A percentile compares a stretch with the other conserved stretches of the same genome.
Evolutionary conservation across 2,113 vertebrate species (phyloP).

Genomic region (Peromyscus polionotus): DNA sequence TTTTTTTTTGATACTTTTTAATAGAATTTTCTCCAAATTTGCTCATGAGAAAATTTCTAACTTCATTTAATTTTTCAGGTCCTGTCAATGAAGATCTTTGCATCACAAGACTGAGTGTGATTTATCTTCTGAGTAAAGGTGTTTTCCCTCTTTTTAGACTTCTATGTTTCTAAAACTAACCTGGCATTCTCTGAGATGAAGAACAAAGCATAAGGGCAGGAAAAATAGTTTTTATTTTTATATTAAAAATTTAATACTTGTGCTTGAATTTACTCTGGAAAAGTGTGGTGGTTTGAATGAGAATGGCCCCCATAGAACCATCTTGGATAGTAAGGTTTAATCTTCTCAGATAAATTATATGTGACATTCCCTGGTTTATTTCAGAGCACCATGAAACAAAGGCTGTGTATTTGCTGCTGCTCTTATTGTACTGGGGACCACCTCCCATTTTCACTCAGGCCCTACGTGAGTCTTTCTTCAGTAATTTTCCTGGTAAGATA

Average conservation of each 20-base stretch:
- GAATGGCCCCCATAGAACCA: not conserved
- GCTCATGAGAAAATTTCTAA: constrained; percentile 25
- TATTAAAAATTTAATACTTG: constrained; percentile 2
- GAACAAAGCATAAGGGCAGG: constrained; percentile 1
- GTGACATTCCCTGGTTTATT: not conserved
- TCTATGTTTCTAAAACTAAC: constrained; percentile 27
- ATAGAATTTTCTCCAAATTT: constrained; percentile 39
- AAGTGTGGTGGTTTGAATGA: not conserved
- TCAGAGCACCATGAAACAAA: not conserved
- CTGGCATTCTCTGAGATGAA: not conserved
- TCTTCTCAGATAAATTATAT: not conserved
- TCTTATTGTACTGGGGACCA: not conserved
- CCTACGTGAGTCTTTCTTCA: not conserved
- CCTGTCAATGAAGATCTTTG: constrained; percentile 3
- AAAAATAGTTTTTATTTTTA: not conserved
- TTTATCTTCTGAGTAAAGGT: constrained; percentile 39
- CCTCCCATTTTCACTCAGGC: not conserved
- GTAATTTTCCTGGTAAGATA: not conserved
- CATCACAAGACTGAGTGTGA: not conserved
- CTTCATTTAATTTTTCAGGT: constrained; percentile 23
- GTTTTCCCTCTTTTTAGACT: constrained; percentile 39
- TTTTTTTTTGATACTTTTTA: constrained; percentile 46
- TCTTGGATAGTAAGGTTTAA: not conserved
- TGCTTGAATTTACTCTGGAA: not conserved
- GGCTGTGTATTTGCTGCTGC: not conserved